Percentiles rank a stretch among this genome's conserved stretches.
Evolutionary conservation across 2,888 invertebrate genomes (phyloP).

Genomic region (Linnaemya vulpina): DNA sequence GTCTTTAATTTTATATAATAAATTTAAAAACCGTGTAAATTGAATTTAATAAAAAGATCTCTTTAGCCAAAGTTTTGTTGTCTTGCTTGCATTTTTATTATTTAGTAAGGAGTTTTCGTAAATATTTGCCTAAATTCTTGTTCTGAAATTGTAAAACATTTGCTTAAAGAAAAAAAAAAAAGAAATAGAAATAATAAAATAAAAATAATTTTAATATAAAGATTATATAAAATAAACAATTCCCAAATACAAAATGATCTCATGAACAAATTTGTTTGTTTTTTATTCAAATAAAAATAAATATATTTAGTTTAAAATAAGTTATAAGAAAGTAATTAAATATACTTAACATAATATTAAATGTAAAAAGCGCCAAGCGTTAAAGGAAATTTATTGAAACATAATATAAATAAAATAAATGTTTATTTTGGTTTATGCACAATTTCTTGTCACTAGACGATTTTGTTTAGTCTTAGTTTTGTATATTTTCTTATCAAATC

Average conservation of each 20-base stretch:
- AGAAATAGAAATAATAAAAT: conserved; percentile 56
- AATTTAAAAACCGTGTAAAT: conserved; percentile 13
- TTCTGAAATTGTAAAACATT: conserved; percentile 24
- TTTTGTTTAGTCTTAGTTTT: conserved; percentile 69
- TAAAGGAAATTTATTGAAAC: conserved; percentile 45
- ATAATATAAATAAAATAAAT: conserved; percentile 67
- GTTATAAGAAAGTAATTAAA: conserved; percentile 50
- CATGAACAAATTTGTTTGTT: conserved; percentile 76
- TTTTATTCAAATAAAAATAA: conserved; percentile 54
- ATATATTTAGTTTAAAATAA: conserved; percentile 60
- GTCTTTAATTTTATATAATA: conserved; percentile 20
- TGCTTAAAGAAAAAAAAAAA: conserved; percentile 46
- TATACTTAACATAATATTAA: conserved; percentile 41
- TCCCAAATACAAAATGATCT: conserved; percentile 83
- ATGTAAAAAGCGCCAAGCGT: conserved; percentile 67
- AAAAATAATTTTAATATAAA: conserved; percentile 65
- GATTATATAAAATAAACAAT: conserved; percentile 79
- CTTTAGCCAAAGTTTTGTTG: conserved; percentile 72
- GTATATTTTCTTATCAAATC: conserved; percentile 51
- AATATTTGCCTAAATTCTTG: conserved; percentile 58
- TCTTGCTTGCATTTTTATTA: conserved; percentile 25
- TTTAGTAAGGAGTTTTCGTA: conserved; percentile 47
- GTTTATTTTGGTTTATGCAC: conserved; percentile 65
- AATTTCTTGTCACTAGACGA: conserved; percentile 75
- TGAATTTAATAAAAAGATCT: conserved; percentile 52